Percentiles rank a stretch among this genome's conserved stretches.
phyloP scores from a whole-genome alignment of 1,140 invertebrate species.

The Lethrus apterus region DNA sequence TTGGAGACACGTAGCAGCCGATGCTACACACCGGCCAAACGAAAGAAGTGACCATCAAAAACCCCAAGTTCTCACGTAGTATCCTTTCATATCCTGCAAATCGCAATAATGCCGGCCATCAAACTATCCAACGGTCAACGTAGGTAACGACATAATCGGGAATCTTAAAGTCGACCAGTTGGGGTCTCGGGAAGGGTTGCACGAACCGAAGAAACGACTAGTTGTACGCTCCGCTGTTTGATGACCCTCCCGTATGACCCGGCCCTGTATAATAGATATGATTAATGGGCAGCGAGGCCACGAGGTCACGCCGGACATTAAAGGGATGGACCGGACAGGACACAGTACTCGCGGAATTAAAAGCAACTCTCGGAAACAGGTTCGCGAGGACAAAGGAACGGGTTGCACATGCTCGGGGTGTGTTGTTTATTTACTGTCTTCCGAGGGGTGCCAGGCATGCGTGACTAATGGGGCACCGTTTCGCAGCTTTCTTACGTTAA shows the following conservation, averaged over 20 bases:
- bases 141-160: constrained; percentile 36
- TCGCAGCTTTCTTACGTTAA: constrained; percentile 17
- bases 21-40: constrained; percentile 15
- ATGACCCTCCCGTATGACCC: constrained; percentile 22
- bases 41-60: constrained; percentile 24
- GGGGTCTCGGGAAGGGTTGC: too few relatives aligned
- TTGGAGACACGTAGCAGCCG: constrained; percentile 24
- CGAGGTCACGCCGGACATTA: constrained; percentile 33
- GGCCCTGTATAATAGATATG: constrained; percentile 36
- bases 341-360: constrained; percentile 21
- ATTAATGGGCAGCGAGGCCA: constrained; percentile 35
- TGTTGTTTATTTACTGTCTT: constrained; percentile 34
- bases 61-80: constrained; percentile 32
- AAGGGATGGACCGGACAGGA: constrained; percentile 28
- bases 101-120: constrained; percentile 20
- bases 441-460: constrained; percentile 27
- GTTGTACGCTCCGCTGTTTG: constrained; percentile 16
- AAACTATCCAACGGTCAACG: constrained; percentile 34
- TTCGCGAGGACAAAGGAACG: constrained; percentile 19
- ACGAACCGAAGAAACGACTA: constrained; percentile 6
- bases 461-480: constrained; percentile 26
- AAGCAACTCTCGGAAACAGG: constrained; percentile 18
- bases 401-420: constrained; percentile 27
- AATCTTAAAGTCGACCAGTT: constrained; percentile 22
- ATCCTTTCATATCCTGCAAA: constrained; percentile 27